Evolutionary conservation across 2,113 vertebrate genomes (phyloP).

Genomic region (Nerophis ophidion): DNA sequence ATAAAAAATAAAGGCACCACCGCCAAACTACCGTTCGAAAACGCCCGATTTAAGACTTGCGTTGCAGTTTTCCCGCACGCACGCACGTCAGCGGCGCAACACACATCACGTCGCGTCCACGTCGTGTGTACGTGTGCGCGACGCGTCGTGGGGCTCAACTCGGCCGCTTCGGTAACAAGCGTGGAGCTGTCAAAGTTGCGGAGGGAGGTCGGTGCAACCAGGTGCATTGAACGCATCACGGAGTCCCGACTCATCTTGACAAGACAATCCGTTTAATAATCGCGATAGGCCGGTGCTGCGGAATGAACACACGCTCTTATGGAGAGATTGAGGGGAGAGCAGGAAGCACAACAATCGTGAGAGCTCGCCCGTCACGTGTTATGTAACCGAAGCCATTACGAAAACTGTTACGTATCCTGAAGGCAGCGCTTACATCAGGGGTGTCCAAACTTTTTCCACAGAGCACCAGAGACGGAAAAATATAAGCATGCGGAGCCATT

Average conservation of each 20-base stretch:
- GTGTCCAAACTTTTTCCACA: too few relatives aligned
- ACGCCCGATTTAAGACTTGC: not conserved
- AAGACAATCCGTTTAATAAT: not conserved
- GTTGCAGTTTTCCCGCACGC: too few relatives aligned
- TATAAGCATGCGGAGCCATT: too few relatives aligned
- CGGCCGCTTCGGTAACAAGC: not conserved
- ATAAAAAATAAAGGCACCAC: not conserved
- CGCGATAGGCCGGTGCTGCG: not conserved
- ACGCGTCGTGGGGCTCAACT: too few relatives aligned
- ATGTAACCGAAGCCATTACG: constrained; percentile 56
- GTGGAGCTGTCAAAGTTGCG: not conserved
- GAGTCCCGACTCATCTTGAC: not conserved
- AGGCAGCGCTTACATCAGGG: constrained; percentile 11
- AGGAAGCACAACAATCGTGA: not conserved
- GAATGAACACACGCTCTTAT: not conserved
- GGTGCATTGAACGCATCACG: not conserved
- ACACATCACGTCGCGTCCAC: too few relatives aligned
- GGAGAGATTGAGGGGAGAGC: not conserved
- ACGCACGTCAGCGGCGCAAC: not conserved
- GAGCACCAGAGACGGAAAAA: too few relatives aligned
- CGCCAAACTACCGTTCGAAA: constrained; percentile 3
- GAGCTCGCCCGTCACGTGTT: constrained; percentile 11
- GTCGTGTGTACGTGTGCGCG: too few relatives aligned
- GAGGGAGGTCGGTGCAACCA: not conserved
- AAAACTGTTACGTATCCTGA: constrained; percentile 58